phyloP scores from a whole-genome alignment of 2,113 vertebrate genomes.

The Odobenus rosmarus region DNA sequence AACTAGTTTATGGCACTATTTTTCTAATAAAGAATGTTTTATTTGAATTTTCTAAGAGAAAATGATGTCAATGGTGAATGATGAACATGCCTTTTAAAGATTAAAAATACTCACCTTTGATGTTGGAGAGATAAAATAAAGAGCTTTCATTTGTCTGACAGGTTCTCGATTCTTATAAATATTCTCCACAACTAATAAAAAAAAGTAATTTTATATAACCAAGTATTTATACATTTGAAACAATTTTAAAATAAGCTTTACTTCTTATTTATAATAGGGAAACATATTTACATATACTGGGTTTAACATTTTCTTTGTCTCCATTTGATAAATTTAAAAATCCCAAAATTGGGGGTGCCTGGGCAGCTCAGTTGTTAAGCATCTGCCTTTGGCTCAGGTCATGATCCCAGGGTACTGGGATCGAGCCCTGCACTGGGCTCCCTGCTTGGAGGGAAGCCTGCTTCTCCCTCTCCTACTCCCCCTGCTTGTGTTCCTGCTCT shows the following conservation, averaged over 20 bases:
- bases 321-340: background rate
- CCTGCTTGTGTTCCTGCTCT: too few species aligned
- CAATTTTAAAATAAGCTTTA: constrained; percentile 55
- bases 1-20: background rate
- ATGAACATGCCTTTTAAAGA: constrained; percentile 44
- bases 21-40: constrained; percentile 19
- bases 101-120: constrained; percentile 89
- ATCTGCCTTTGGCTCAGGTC: background rate
- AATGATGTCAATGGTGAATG: background rate
- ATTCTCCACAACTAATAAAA: constrained; percentile 94
- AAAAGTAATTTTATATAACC: constrained; percentile 48
- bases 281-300: background rate
- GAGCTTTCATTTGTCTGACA: constrained; percentile 95
- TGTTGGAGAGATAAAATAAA: constrained; percentile 96
- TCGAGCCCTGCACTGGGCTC: background rate
- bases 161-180: constrained; percentile 95
- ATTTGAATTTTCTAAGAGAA: constrained; percentile 35
- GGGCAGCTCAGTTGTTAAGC: background rate
- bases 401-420: background rate
- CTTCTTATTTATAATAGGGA: constrained; percentile 21
- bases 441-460: background rate
- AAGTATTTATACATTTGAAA: constrained; percentile 32
- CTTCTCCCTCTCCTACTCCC: background rate
- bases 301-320: constrained; percentile 18
- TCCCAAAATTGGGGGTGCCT: background rate